Evolutionary conservation across 35 echinoderm and acorn worm species (phyloP), one percentile per base, ranked within the genome.

Genomic region (Eucidaris tribuloides): DNA sequence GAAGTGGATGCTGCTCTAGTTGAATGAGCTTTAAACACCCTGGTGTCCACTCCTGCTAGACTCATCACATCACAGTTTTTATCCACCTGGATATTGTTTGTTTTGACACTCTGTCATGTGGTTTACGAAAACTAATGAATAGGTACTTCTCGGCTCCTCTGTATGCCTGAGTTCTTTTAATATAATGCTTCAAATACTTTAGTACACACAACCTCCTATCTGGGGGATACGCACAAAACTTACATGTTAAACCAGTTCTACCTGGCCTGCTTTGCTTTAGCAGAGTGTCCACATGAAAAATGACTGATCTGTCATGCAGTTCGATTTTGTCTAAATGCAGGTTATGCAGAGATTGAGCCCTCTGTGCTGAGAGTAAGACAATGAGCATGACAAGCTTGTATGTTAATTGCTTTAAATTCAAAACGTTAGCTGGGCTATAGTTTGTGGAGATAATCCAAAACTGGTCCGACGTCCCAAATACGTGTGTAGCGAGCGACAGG

Each of bases 391-490:
- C 76, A 17, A 92, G 31, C 58, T 92, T 81, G 27, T 70, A 43
- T 27, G 83, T 92, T 62, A 86, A 40, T 28, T 81, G 22, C 42
- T 92, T 81, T 32, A 92, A 45, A 28, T 54, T 70, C 28, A 86
- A 80, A 17, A 29, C 36, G 7, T 80, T 38, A 3, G 77, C 77
- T 42, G 62, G 44, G 79, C 36, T 58, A 44, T 7, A 92, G 76
- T 24, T 33, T 77, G 24, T 55, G 43, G 13, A 92, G 63, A 41
- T 92, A 86, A 28, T 78, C 58, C 24, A 92, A 80, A 31, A 86
- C 83, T 41, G 46, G 71, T 28, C 62, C 59, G 20, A 92, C 79
- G 43, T 92, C 83, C 89, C 89, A 92, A 38, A 92, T 85, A 20
- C 42, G 56, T 20, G 24, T 49, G 39, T 87, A 96, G 34, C 83